Evolutionary conservation across 2,888 invertebrate species (phyloP).

Genomic region (Chloroclysta siterata): DNA sequence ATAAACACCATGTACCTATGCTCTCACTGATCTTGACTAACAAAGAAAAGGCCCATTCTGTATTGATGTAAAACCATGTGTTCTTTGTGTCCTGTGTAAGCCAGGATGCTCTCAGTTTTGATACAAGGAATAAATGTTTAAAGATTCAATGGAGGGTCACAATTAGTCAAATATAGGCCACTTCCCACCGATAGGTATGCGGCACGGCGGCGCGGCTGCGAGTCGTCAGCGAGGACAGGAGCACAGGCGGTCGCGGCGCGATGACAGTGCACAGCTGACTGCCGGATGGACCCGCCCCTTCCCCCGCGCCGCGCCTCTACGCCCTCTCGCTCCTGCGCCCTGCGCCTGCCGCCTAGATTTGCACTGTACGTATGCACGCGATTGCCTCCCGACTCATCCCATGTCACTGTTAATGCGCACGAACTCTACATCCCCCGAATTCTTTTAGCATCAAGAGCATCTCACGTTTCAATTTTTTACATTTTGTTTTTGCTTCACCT

Average conservation of each 20-base stretch:
- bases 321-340: conserved; percentile 60
- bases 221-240: conserved; percentile 40
- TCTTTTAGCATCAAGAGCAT: not conserved
- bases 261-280: conserved; percentile 83
- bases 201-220: conserved; percentile 38
- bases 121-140: conserved; percentile 40
- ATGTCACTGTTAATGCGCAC: conserved; percentile 38
- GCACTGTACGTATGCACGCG: conserved; percentile 57
- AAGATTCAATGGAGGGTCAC: conserved; percentile 60
- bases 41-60: conserved; percentile 36
- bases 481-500: not conserved
- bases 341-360: conserved; percentile 52
- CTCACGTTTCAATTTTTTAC: not conserved
- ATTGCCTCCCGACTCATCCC: conserved; percentile 44
- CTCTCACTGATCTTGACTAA: conserved; percentile 28
- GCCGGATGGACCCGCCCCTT: conserved; percentile 65
- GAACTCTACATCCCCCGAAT: conserved; percentile 4
- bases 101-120: conserved; percentile 15
- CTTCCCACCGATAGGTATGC: conserved; percentile 63
- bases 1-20: no score
- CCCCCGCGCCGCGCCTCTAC: conserved; percentile 50
- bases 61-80: conserved; percentile 19
- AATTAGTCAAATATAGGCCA: conserved; percentile 64
- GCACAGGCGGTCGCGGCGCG: conserved; percentile 58
- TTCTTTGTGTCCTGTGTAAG: conserved; percentile 13